Evolutionary conservation across 2,888 invertebrate species (phyloP), one percentile per base, ranked within the genome.

Genomic region (Sphaerophoria rueppellii): DNA sequence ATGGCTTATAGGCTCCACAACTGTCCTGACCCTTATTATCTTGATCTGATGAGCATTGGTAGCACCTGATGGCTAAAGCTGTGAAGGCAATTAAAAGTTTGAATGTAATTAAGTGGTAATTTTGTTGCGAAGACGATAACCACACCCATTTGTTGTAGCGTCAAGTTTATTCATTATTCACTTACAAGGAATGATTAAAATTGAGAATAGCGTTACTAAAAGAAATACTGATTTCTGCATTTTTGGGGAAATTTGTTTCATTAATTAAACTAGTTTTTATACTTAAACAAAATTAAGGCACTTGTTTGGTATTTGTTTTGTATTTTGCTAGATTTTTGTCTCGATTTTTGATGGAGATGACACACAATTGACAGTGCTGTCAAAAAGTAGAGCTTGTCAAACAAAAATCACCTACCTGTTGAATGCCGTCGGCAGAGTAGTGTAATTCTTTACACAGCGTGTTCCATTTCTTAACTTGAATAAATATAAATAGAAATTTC

Each of bases 41-140:
- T 85, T 96, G 96, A 87, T 95, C 94, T 11, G 98, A 97, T 87
- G 98, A 96, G 92, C 99, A 99, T 90, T 99, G 98, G 90, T 96
- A 99, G 91, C 99, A 99, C 89, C 97, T 94, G 87, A 98, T 96
- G 86, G 95, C 95, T 87, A 87, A 70, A 35, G 79, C 88, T 88
- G 46, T 52, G 1, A 32, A 11, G 3, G 4, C 34, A 4, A 40
- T 55, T 7, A 48, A 4, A 73, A 35, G 54, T 50, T 77, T 55
- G 16, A 46, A 70, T 46, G 34, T 14, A 32, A 69, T 67, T 63
- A 37, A 76, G 43, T 65, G 67, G 32, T 24, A 57, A 11, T 71
- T 32, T 35, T 1, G 24, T 24, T 24, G 9, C 32, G 52, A 70
- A 16, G 4, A 11, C 46, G 37, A 77, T 34, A 50, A 73, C 85